Conservation (phyloP, 2,797 vertebrate species). For the Heliangelus exortis region DNA sequence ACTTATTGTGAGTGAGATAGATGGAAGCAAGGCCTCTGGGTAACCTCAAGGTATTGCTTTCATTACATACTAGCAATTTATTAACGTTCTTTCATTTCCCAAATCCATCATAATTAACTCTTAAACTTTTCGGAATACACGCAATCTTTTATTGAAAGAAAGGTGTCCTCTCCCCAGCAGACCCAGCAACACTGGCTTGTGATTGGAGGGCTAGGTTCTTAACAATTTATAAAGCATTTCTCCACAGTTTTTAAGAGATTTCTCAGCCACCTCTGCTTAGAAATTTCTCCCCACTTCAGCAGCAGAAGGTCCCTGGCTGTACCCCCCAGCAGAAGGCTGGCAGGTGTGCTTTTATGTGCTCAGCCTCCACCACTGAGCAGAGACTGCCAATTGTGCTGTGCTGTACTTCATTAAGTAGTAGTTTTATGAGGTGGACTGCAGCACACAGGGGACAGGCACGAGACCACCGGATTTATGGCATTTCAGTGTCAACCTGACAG, state of each 20-base stretch:
- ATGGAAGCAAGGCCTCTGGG: conserved; percentile 46
- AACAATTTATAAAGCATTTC: neutral
- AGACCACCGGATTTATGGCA: conserved; percentile 68
- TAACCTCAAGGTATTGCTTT: conserved; percentile 35
- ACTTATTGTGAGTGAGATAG: conserved; percentile 39
- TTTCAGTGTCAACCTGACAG: conserved; percentile 46
- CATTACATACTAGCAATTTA: conserved; percentile 26
- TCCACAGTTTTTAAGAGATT: conserved; percentile 3
- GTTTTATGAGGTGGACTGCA: conserved; percentile 74
- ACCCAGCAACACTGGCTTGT: rapidly evolving
- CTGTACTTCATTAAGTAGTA: conserved; percentile 72
- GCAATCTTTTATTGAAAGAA: neutral
- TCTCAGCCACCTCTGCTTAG: neutral
- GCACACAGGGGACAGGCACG: conserved; percentile 48
- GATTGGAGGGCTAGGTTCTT: neutral
- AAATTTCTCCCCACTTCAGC: neutral
- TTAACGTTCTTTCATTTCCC: conserved; percentile 23
- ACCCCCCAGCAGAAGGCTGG: neutral
- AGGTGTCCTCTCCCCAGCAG: neutral
- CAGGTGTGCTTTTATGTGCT: neutral
- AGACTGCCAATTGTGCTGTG: conserved; percentile 27
- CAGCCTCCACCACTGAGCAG: neutral
- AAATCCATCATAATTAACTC: conserved; percentile 14
- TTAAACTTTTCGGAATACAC: neutral
- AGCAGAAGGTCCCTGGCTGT: neutral